phyloP scores from a whole-genome alignment of 1,140 invertebrate genomes.

The Zaprionus nigranus region DNA sequence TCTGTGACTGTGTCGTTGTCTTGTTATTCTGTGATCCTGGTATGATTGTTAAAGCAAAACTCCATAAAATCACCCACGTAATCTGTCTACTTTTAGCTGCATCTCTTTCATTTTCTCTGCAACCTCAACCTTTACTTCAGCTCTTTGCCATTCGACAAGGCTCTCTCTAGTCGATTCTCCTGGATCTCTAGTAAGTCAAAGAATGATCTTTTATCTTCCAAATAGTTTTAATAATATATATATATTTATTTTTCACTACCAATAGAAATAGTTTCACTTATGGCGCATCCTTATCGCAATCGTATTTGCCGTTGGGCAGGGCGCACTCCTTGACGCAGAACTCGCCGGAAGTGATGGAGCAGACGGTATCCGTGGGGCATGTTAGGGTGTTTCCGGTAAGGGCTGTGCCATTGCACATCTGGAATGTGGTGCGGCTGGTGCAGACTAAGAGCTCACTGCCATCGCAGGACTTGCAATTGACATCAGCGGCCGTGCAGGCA shows the following conservation, averaged over 20 bases:
- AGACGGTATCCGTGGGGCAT: constrained; percentile 52
- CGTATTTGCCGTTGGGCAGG: constrained; percentile 15
- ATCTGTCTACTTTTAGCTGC: not conserved
- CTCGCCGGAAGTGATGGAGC: constrained; percentile 52
- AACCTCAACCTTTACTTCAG: too few species aligned
- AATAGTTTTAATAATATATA: not conserved
- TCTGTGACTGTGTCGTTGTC: not conserved
- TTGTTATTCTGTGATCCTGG: not conserved
- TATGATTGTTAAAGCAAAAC: not conserved
- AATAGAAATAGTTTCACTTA: not conserved
- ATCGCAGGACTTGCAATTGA: constrained; percentile 49
- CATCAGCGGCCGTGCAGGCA: not conserved
- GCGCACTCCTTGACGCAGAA: constrained; percentile 64
- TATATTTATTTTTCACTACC: not conserved
- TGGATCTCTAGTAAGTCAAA: not conserved
- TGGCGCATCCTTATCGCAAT: constrained; percentile 42
- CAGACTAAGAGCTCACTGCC: constrained; percentile 57
- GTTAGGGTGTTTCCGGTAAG: constrained; percentile 17
- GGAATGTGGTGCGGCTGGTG: constrained; percentile 72
- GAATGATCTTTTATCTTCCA: not conserved
- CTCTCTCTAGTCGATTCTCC: not conserved
- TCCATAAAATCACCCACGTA: not conserved
- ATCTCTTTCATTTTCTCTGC: not conserved
- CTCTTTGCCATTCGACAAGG: not conserved
- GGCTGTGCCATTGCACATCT: constrained; percentile 47